Evolutionary conservation across 2,888 invertebrate species (phyloP).

Genomic region (Pycnomerus fuliginosus): DNA sequence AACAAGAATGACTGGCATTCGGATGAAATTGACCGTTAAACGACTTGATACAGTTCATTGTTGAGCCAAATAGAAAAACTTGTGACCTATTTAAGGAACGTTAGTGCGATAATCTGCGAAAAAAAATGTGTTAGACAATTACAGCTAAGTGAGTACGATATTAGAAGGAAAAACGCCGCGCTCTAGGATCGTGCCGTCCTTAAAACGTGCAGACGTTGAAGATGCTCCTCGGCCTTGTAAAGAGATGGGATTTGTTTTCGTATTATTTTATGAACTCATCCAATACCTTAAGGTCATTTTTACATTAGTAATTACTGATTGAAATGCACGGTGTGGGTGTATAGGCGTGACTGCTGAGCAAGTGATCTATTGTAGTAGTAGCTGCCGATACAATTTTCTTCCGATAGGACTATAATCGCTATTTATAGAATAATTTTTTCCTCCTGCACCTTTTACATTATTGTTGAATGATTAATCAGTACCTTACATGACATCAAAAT

Average conservation of each 20-base stretch:
- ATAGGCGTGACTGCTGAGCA: constrained; percentile 28
- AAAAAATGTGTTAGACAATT: too few relatives aligned
- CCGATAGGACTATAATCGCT: constrained; percentile 35
- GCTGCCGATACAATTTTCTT: constrained; percentile 26
- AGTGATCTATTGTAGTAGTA: constrained; percentile 29
- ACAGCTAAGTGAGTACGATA: too few relatives aligned
- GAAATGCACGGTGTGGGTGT: constrained; percentile 27
- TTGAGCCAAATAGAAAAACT: too few relatives aligned
- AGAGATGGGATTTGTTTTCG: constrained; percentile 30
- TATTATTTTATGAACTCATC: constrained; percentile 23
- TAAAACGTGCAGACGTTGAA: constrained; percentile 23
- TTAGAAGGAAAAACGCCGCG: too few relatives aligned
- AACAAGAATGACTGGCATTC: too few relatives aligned
- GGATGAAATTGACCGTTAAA: too few relatives aligned
- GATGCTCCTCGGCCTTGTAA: constrained; percentile 30
- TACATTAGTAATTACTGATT: constrained; percentile 30
- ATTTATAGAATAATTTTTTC: constrained; percentile 31
- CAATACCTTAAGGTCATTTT: constrained; percentile 29
- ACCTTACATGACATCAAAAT: constrained; percentile 21
- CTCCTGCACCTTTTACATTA: constrained; percentile 23
- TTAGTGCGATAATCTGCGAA: too few relatives aligned
- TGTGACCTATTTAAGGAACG: too few relatives aligned
- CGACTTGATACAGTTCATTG: too few relatives aligned
- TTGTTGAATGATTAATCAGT: constrained; percentile 24
- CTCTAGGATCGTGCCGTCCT: too few relatives aligned